Evolutionary conservation across 1,140 invertebrate species (phyloP), one percentile per base, ranked within the genome.

Genomic region (Ctenoplectra terminalis): DNA sequence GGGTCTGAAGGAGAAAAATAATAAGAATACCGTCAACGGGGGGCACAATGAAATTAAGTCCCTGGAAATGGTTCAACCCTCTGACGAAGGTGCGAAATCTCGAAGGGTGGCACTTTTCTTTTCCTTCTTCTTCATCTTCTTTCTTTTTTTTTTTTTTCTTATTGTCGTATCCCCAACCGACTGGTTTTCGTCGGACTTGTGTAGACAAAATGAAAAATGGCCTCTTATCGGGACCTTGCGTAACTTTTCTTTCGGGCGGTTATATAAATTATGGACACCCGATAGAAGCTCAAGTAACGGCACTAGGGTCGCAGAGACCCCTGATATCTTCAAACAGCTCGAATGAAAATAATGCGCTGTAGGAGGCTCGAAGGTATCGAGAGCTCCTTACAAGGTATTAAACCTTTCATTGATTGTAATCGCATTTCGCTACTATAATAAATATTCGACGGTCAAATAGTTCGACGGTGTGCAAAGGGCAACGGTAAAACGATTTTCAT

Each of bases 161-260:
- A 86, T 86, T 77, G 80, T 61, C 72, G 52, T 66, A 67, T 79
- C 79, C 79, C 60, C 80, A 40, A 60, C 69, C 86, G 79, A 86
- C 82, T 82, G 82, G 72, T 63, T 87, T 86, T 80, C 87, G 52
- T 87, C 79, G 63, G 34, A 58, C 72, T 80, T 72, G 61, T 26
- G 60, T 82, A 78, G 72, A 80, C 81, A 73, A 87, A 87, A 87
- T 89, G 88, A 88, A 88, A 87, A 90, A 86, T 86, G 83, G 58
- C 83, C 72, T 34, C 83, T 87, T 87, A 89, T 87, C 83, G 63
- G 17, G 61, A 54, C 76, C 54, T 58, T 31, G 80, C 61, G 50
- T 43, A 70, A 69, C 69, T 79, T 81, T 81, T 86, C 82, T 70
- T 84, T 78, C 74, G 40, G 58, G 48, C 75, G 79, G 79, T 56